Evolutionary conservation across 2,797 vertebrate genomes (phyloP).

Genomic region (Amblyraja radiata): DNA sequence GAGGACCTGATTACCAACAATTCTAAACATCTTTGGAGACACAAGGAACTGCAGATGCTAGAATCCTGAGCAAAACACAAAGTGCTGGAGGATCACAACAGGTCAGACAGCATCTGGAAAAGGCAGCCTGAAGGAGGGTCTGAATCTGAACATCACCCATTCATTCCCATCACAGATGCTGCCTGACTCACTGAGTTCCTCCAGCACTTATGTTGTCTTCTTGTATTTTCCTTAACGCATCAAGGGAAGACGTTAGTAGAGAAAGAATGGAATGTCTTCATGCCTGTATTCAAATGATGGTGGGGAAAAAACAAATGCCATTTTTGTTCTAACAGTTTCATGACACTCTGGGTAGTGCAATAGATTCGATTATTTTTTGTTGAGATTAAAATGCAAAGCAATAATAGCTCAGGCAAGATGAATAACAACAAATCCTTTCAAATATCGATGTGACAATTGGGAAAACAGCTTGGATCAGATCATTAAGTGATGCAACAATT

Average conservation of each 20-base stretch:
- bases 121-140: too few species aligned
- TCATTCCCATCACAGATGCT: too few species aligned
- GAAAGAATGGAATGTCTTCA: neutral
- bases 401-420: neutral
- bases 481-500: too few species aligned
- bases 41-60: too few species aligned
- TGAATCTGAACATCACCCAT: too few species aligned
- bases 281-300: neutral
- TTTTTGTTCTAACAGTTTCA: neutral
- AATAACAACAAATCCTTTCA: neutral
- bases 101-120: too few species aligned
- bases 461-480: too few species aligned
- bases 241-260: neutral
- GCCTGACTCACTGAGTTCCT: too few species aligned
- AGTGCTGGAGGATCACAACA: too few species aligned
- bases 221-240: neutral
- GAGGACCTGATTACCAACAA: neutral
- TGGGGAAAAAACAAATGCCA: neutral
- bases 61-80: too few species aligned
- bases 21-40: too few species aligned
- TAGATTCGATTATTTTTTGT: neutral
- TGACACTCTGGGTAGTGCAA: neutral
- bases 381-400: neutral
- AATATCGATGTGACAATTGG: too few species aligned
- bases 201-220: neutral